Evolutionary conservation across 2,888 invertebrate species (phyloP).

Genomic region (Ochropleura leucogaster): DNA sequence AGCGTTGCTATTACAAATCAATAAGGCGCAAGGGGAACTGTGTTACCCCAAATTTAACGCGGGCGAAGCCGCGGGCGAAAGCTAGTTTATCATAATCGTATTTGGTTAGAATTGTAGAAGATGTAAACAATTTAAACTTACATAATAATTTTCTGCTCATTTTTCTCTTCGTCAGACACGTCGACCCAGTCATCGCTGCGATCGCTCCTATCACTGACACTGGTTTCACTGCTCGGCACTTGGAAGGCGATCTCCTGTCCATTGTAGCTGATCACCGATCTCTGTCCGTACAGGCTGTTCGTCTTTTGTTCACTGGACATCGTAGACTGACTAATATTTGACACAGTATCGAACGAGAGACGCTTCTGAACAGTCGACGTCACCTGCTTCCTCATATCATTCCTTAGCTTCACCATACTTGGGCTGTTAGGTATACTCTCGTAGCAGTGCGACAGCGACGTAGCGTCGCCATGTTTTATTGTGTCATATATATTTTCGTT

Average conservation of each 20-base stretch:
- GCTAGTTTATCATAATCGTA: too few species aligned
- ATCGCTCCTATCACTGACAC: conserved; percentile 91
- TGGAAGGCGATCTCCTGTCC: conserved; percentile 88
- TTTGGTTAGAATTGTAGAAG: too few species aligned
- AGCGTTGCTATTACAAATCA: too few species aligned
- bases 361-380: conserved; percentile 83
- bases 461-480: conserved; percentile 89
- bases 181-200: conserved; percentile 93
- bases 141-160: conserved; percentile 90
- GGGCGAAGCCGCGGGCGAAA: too few species aligned
- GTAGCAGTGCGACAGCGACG: conserved; percentile 90
- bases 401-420: conserved; percentile 84
- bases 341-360: conserved; percentile 86
- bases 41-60: too few species aligned
- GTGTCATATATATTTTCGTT: conserved; percentile 92
- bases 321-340: conserved; percentile 89
- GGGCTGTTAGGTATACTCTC: conserved; percentile 91
- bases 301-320: conserved; percentile 91
- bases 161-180: conserved; percentile 90
- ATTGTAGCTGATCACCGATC: conserved; percentile 87
- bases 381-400: conserved; percentile 81
- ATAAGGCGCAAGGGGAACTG: too few species aligned
- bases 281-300: conserved; percentile 91
- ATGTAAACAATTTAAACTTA: conserved; percentile 81
- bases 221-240: conserved; percentile 90